phyloP scores from a whole-genome alignment of 1,140 invertebrate genomes.

The Apis laboriosa region DNA sequence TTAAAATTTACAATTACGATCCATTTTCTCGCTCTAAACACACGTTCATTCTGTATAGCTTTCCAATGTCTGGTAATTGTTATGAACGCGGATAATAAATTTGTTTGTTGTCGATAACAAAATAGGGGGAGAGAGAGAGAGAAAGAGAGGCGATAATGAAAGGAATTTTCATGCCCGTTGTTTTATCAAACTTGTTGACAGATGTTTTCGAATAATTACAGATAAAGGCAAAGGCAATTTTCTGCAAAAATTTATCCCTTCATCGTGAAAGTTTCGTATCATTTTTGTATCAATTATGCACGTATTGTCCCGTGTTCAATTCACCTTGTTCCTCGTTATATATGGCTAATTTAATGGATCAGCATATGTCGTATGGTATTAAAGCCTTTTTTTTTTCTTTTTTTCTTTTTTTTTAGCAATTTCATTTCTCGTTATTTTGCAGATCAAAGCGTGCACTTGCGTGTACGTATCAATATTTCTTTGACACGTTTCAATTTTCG shows the following conservation, averaged over 20 bases:
- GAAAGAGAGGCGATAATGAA: not conserved
- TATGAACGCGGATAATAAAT: not conserved
- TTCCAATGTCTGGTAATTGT: not conserved
- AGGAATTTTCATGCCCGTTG: not conserved
- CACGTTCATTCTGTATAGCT: not conserved
- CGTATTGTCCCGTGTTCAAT: not conserved
- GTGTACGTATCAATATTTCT: not conserved
- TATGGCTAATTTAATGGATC: constrained; percentile 17
- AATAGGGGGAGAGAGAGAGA: not conserved
- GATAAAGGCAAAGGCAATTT: not conserved
- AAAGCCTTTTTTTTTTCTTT: not conserved
- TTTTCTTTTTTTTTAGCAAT: constrained; percentile 10
- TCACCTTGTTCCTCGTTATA: not conserved
- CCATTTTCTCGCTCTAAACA: not conserved
- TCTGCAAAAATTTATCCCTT: not conserved
- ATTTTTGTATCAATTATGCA: not conserved
- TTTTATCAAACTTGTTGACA: no score
- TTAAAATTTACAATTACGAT: not conserved
- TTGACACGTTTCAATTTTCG: not conserved
- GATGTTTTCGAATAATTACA: not conserved
- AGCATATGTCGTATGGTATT: not conserved
- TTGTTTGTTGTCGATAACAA: not conserved
- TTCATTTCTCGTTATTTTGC: constrained; percentile 30
- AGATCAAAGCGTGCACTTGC: constrained; percentile 18
- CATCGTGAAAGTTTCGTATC: not conserved